Evolutionary conservation across 1,140 invertebrate species (phyloP), one percentile per base, ranked within the genome.

Genomic region (Neodiprion lecontei): DNA sequence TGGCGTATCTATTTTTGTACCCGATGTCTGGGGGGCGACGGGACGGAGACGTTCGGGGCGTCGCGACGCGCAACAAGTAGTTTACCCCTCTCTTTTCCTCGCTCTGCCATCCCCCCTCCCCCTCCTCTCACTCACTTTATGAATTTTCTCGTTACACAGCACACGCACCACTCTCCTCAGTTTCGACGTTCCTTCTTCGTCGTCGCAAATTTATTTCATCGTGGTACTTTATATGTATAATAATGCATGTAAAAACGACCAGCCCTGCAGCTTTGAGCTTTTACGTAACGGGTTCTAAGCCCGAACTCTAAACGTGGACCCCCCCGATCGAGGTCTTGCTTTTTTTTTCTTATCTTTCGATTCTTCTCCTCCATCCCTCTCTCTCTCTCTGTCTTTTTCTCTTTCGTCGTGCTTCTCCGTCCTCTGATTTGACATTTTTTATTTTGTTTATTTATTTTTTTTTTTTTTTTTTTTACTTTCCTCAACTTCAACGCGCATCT

Each of bases 1-100:
- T 5, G 79, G 83, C 79, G 75, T 79, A 79, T 84, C 84, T 86
- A 85, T 86, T 86, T 85, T 84, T 83, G 81, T 84, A 79, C 78
- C 53, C 75, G 79, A 72, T 73, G 79, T 75, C 74, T 79, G 49
- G 73, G 77, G 76, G 12, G 4, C 17, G n/a, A 47, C 66, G 72
- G 72, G 28, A 73, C 7, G 74, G 73, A 72, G 67, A 74, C 28
- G 70, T 73, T 71, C 53, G 67, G 72, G 75, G 69, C 69, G 72
- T 67, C 70, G 72, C 72, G 67, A 75, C 74, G 77, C 73, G 81
- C 81, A 83, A 82, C 81, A 82, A 83, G 81, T 82, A 80, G 81
- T 82, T 82, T 73, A 76, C 75, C 75, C 76, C 77, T 74, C 10
- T 40, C 66, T 66, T 48, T 70, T 23, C 67, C 66, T 40, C 48